Base-by-base conservation (phyloP, 2,113 vertebrate genomes). In the Ginglymostoma cirratum region DNA sequence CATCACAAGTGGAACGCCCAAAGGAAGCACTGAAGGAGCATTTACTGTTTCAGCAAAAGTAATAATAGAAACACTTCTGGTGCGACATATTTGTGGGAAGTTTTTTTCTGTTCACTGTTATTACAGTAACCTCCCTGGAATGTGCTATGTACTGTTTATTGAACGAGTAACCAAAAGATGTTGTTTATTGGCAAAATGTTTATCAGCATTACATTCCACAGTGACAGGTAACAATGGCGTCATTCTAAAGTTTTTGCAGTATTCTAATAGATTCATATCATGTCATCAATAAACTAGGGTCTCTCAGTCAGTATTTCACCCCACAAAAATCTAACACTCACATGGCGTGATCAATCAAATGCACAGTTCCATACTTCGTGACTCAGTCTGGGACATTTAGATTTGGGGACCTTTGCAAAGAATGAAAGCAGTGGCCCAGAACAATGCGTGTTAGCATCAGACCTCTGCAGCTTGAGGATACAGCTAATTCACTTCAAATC, bases 31-130 rank as follows among this genome's bases (percentile, higher is more conserved):
- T 92, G 34, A 92, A 65, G 55, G 55, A 90, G 12, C 27, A 45
- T 93, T 66, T 67, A 21, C 61, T 19, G 61, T 66, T 93, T 66
- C 90, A 93, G 61, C 90, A 66, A 38, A 93, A 66, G 55, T 93
- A 93, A 93, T 67, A 65, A 93, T 93, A 94, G 34, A 69, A 67
- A 69, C 2, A 10, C 27, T 94, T 69, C 65, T 67, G 92, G 65
- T 45, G 45, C 42, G 27, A 94, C 92, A 94, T 45, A 70, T 94
- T 94, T 94, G 66, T 94, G 66, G 92, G 92, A 94, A 94, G 8
- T 23, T 8, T 38, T 87, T 61, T 45, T 69, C 14, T 69, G 66
- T 69, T 70, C 66, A 67, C n/a, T 94, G n/a, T 34, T 15, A n/a
- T 90, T 90, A 90, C 92, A 24, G 65, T 69, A 94, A 94, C 27